Evolutionary conservation across 1,140 invertebrate species (phyloP).

Genomic region (Dendroctonus valens): DNA sequence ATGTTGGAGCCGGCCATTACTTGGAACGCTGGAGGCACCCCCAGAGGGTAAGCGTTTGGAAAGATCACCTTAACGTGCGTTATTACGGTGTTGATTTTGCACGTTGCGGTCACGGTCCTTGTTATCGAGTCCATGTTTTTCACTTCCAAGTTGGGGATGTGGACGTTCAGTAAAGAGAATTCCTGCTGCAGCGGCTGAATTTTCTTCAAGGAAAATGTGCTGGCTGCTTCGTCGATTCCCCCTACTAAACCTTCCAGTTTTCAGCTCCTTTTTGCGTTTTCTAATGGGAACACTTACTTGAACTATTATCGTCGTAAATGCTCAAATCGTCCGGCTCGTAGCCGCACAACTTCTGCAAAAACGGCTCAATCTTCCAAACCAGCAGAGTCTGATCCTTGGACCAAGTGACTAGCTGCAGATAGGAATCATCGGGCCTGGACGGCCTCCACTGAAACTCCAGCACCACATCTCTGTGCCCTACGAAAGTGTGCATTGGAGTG

Average conservation of each 20-base stretch:
- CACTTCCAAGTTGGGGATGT: conserved; percentile 82
- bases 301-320: conserved; percentile 42
- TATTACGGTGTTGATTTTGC: conserved; percentile 68
- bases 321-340: conserved; percentile 57
- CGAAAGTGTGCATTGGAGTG: conserved; percentile 81
- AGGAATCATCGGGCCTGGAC: conserved; percentile 59
- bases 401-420: conserved; percentile 93
- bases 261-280: background rate
- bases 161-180: conserved; percentile 82
- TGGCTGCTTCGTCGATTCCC: conserved; percentile 17
- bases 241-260: conserved; percentile 3
- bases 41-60: conserved; percentile 75
- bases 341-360: conserved; percentile 72
- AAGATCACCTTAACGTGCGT: conserved; percentile 78
- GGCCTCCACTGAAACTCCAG: conserved; percentile 92
- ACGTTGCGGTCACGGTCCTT: conserved; percentile 72
- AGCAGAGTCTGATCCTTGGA: conserved; percentile 89
- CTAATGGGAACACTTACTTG: conserved; percentile 12
- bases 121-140: conserved; percentile 68
- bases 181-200: conserved; percentile 70
- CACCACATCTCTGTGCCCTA: conserved; percentile 90
- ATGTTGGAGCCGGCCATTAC: conserved; percentile 56
- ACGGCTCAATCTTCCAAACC: conserved; percentile 85
- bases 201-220: conserved; percentile 28
- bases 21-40: conserved; percentile 69